Evolutionary conservation across 92 coral and sea anemone species (phyloP), one percentile per base, ranked within the genome.

Genomic region (Epizoanthus ramosus): DNA sequence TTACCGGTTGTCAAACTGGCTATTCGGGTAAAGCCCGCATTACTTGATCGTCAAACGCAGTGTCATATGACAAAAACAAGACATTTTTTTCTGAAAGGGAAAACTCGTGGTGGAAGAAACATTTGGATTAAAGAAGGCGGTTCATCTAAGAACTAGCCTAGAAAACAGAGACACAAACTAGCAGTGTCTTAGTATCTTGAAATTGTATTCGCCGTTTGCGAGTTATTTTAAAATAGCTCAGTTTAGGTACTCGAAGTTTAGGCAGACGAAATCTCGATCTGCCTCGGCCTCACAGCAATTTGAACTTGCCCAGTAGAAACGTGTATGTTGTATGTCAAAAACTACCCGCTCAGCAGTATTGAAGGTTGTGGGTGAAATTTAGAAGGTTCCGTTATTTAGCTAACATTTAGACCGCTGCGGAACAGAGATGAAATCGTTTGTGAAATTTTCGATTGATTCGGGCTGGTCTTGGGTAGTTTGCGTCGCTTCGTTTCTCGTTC

Each of bases 381-480:
- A 47, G 33, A 25, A 23, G 75, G 21, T 33, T 21, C 31, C 12
- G n/a, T 24, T 73, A 21, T 35, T 52, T 73, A 21, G n/a, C 16
- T 23, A 31, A 1, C 31, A 5, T 16, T 23, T 52, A n/a, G n/a
- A n/a, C 31, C 10, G 35, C 24, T 22, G 60, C 63, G 17, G 47
- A 65, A 74, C 45, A 13, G 60, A 72, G 8, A 75, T 65, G 79
- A 68, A 75, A 41, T 81, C 61, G 19, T 82, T 58, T 58, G 84
- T 74, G 17, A 85, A 81, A 79, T 75, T 63, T 59, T 52, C 56
- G 57, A 57, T 47, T 3, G 95, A 92, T 59, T 86, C 93, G 21
- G 79, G 84, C 9, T 85, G 91, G 84, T 89, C 95, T 25, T 92
- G 95, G 95, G 63, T 89, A 43, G 93, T 92, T 8, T 92, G 95